These are phyloP conservation scores for Eulemur macaco DNA, from an alignment of 2,113 vertebrate genomes.

Conservation along the genomic window DNA sequence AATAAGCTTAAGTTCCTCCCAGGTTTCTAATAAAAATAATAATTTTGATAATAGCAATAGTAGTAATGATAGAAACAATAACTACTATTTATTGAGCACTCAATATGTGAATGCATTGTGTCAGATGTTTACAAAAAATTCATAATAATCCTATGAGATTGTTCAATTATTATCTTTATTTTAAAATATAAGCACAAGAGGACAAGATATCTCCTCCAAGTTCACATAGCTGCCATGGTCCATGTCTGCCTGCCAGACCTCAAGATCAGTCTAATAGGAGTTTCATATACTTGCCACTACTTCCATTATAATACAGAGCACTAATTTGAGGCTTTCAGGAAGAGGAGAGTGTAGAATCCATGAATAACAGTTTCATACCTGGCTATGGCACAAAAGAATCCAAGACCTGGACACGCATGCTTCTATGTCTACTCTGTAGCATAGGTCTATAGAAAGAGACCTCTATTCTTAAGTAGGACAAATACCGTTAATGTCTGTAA, in stretches of 20 bases:
- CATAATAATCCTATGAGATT: background rate
- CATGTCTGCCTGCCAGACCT: background rate
- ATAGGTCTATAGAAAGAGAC: background rate
- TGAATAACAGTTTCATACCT: background rate
- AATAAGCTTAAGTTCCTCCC: background rate
- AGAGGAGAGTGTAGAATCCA: background rate
- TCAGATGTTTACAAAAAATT: background rate
- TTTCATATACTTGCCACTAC: background rate
- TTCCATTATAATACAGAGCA: background rate
- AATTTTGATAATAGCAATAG: constrained; percentile 12
- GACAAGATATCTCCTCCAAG: background rate
- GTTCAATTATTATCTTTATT: background rate
- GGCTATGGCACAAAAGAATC: background rate
- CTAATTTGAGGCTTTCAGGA: background rate
- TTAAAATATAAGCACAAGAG: background rate
- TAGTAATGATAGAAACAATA: background rate
- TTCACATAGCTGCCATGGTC: background rate
- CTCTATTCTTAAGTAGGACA: background rate
- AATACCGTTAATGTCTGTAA: background rate
- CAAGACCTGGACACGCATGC: background rate
- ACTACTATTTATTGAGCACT: background rate
- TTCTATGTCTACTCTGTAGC: background rate
- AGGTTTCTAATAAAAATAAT: constrained; percentile 4
- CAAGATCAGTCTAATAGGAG: background rate
- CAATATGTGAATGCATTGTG: background rate